Base-by-base conservation (phyloP, 1,140 invertebrate species). In the Coptotermes formosanus region DNA sequence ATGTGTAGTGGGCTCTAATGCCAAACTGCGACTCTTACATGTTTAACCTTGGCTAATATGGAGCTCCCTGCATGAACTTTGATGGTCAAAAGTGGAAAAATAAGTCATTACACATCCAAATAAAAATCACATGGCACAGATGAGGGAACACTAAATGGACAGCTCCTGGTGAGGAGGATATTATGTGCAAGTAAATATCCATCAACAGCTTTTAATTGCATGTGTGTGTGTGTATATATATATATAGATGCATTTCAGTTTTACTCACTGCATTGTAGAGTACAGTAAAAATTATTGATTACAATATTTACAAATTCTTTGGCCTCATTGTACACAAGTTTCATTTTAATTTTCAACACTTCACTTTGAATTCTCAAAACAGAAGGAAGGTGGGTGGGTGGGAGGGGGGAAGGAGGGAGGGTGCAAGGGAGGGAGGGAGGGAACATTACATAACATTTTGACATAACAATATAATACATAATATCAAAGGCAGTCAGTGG, bases 241-340 rank as follows among this genome's bases (percentile, higher is more conserved):
- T n/a, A 64, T 64, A 64, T 48, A 48, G 9, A 48, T 48, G 9
- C 16, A 12, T 48, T 55, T 55, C 6, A 55, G 6, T 55, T 75
- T 75, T 30, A 75, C 64, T 75, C n/a, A 75, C 25, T 75, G 64
- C 64, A 75, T 75, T 75, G n/a, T 30, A 30, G 64, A 30, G 64
- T 75, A 75, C 64, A 75, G 64, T 75, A 75, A n/a, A 75, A 75
- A 75, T 75, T 75, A 9, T 75, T 75, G 64, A 75, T 75, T 75
- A 75, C 64, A 75, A 75, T 75, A 75, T 75, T 75, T 75, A 75
- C 64, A 75, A 30, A n/a, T 9, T 75, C 64, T 75, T 75, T 75
- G 25, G 64, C 64, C 64, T 75, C 64, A 75, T 75, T 75, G 64
- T 75, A 75, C 64, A 75, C 64, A 75, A 64, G 59, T 25, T 25